phyloP scores from a whole-genome alignment of 2,797 vertebrate species.

The Uromys caudimaculatus region DNA sequence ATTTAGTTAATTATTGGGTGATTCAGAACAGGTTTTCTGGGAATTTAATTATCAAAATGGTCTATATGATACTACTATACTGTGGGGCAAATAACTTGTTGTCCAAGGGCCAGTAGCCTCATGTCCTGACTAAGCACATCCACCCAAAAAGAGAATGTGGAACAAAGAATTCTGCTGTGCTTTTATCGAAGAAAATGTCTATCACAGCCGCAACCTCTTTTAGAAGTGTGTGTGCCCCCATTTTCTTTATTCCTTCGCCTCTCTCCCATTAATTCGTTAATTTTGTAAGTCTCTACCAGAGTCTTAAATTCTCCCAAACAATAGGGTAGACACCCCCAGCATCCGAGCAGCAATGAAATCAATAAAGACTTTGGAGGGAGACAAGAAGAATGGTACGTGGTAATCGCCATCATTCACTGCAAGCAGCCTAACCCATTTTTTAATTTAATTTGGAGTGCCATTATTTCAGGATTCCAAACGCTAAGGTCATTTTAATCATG shows the following conservation, averaged over 20 bases:
- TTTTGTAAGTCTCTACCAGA: slow-evolving; percentile 70
- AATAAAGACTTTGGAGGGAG: slow-evolving; percentile 66
- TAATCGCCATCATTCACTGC: slow-evolving; percentile 79
- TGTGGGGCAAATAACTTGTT: slow-evolving; percentile 40
- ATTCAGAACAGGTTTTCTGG: slow-evolving; percentile 75
- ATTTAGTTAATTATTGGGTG: slow-evolving; percentile 57
- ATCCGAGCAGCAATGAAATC: slow-evolving; percentile 78
- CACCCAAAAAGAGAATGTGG: slow-evolving; percentile 8
- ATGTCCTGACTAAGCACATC: slow-evolving; percentile 66
- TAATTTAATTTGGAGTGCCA: slow-evolving; percentile 81
- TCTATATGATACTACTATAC: slow-evolving; percentile 20
- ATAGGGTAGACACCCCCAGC: slow-evolving; percentile 73
- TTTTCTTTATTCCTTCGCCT: slow-evolving; percentile 64
- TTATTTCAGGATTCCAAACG: slow-evolving; percentile 82
- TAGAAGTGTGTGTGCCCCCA: not conserved
- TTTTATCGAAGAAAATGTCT: slow-evolving; percentile 57
- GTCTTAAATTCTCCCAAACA: slow-evolving; percentile 71
- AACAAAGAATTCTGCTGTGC: slow-evolving; percentile 49
- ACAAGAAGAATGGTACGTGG: slow-evolving; percentile 67
- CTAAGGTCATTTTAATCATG: slow-evolving; percentile 82
- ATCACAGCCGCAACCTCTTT: slow-evolving; percentile 33
- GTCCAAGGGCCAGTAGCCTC: slow-evolving; percentile 46
- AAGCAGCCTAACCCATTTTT: slow-evolving; percentile 82
- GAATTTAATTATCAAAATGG: slow-evolving; percentile 71
- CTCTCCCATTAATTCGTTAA: slow-evolving; percentile 64